Percentiles rank a stretch among this genome's conserved stretches.
These are phyloP conservation scores for Dryobota labecula DNA, from an alignment of 2,888 invertebrate genomes.

Conservation along the genomic window DNA sequence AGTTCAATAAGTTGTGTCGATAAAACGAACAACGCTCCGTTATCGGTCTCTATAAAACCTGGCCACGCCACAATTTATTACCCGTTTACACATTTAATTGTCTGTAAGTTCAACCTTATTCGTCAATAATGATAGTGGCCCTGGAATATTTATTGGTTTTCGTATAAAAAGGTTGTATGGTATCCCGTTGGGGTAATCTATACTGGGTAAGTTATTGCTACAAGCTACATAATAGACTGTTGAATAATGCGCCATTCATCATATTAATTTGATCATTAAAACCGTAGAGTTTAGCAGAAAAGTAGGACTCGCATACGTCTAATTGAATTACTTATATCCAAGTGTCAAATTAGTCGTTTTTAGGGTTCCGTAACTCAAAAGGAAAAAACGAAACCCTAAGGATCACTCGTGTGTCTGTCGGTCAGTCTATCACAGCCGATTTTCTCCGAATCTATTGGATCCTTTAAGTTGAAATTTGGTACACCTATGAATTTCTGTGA, in stretches of 20 bases:
- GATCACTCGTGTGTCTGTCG: no score
- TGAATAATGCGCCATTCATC: constrained; percentile 31
- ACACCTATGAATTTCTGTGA: no score
- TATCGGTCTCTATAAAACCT: constrained; percentile 66
- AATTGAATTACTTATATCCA: constrained; percentile 10
- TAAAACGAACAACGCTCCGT: constrained; percentile 61
- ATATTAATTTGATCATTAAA: constrained; percentile 39
- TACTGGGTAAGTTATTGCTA: constrained; percentile 37
- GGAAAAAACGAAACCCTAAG: no score
- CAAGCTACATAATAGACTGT: constrained; percentile 20
- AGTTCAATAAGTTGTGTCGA: constrained; percentile 69
- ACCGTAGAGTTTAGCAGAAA: constrained; percentile 23
- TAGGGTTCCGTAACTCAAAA: no score
- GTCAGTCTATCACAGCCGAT: no score
- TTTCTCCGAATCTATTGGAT: no score
- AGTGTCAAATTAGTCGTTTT: background rate
- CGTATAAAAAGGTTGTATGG: constrained; percentile 57
- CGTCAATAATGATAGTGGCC: constrained; percentile 63
- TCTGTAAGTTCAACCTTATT: constrained; percentile 67
- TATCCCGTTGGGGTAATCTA: constrained; percentile 52
- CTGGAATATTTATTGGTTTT: constrained; percentile 59
- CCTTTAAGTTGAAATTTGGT: no score
- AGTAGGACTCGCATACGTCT: background rate
- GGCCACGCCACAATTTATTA: constrained; percentile 63
- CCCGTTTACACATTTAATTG: constrained; percentile 68